These are phyloP conservation scores for Akabosia matsudoensis DNA, from an alignment of 1,140 invertebrate genomes.

Conservation along the genomic window DNA sequence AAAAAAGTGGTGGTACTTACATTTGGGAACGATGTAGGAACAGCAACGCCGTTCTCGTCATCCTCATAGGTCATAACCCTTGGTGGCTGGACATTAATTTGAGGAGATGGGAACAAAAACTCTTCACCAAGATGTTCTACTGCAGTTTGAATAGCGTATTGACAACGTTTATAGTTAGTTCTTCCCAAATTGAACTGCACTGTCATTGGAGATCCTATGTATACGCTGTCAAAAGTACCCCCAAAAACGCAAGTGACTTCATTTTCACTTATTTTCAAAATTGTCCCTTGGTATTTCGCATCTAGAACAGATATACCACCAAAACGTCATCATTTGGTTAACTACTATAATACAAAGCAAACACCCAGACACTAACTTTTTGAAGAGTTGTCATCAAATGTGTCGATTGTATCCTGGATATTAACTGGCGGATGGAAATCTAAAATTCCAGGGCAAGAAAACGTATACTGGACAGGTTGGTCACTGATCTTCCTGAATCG, in stretches of 20 bases:
- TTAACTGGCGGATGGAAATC: conserved; percentile 82
- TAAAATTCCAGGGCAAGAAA: conserved; percentile 71
- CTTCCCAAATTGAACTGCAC: conserved; percentile 62
- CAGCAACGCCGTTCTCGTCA: too few relatives aligned
- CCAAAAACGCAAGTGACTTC: conserved; percentile 71
- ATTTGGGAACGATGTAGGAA: too few relatives aligned
- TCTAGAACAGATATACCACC: too few relatives aligned
- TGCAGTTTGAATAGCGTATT: conserved; percentile 63
- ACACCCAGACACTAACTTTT: too few relatives aligned
- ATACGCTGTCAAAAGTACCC: conserved; percentile 64
- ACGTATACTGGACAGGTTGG: conserved; percentile 52
- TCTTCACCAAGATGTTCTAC: conserved; percentile 57
- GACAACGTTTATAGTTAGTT: conserved; percentile 59
- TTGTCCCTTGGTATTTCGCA: conserved; percentile 69
- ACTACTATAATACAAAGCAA: too few relatives aligned
- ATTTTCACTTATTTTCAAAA: conserved; percentile 67
- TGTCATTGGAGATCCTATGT: conserved; percentile 63
- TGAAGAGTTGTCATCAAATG: conserved; percentile 40
- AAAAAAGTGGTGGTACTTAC: too few relatives aligned
- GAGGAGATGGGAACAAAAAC: conserved; percentile 67
- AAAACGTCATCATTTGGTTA: too few relatives aligned
- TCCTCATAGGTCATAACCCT: too few relatives aligned
- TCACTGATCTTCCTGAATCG: conserved; percentile 55
- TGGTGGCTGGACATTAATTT: too few relatives aligned
- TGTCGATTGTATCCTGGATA: conserved; percentile 70